Evolutionary conservation across 2,797 vertebrate genomes (phyloP).

Genomic region (Notolepis coatsorum): DNA sequence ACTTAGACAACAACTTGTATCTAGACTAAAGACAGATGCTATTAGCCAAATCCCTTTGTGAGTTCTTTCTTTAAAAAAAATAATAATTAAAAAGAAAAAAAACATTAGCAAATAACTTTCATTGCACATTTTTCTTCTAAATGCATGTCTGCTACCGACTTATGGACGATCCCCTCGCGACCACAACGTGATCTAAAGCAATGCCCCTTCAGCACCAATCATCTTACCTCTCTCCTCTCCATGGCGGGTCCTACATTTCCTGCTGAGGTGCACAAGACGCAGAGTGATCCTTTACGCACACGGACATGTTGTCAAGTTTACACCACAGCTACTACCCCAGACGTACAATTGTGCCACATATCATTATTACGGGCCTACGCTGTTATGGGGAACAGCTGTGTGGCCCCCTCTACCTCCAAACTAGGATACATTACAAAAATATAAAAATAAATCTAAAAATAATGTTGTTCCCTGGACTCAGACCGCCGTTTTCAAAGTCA

Average conservation of each 20-base stretch:
- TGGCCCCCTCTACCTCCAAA: not conserved
- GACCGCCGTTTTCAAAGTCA: conserved; percentile 65
- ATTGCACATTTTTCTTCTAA: not conserved
- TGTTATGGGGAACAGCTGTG: too few species aligned
- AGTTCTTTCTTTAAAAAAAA: too few species aligned
- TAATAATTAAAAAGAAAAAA: not conserved
- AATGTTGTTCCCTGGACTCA: conserved; percentile 29
- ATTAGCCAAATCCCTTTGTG: not conserved
- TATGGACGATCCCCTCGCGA: not conserved
- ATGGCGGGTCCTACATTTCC: conserved; percentile 22
- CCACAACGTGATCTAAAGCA: not conserved
- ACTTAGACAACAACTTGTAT: not conserved
- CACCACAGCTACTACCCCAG: conserved; percentile 27
- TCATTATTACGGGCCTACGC: not conserved
- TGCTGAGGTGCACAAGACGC: not conserved
- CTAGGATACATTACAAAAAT: not conserved
- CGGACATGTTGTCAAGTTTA: conserved; percentile 5
- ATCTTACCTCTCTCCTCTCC: conserved; percentile 52
- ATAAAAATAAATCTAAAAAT: not conserved
- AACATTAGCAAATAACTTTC: not conserved
- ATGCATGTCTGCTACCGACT: not conserved
- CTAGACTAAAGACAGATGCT: not conserved
- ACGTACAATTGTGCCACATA: conserved; percentile 15
- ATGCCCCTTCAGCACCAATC: not conserved
- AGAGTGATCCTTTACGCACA: conserved; percentile 9